Base-by-base conservation (phyloP, 2,888 invertebrate genomes). In the Synergus umbraculus region DNA sequence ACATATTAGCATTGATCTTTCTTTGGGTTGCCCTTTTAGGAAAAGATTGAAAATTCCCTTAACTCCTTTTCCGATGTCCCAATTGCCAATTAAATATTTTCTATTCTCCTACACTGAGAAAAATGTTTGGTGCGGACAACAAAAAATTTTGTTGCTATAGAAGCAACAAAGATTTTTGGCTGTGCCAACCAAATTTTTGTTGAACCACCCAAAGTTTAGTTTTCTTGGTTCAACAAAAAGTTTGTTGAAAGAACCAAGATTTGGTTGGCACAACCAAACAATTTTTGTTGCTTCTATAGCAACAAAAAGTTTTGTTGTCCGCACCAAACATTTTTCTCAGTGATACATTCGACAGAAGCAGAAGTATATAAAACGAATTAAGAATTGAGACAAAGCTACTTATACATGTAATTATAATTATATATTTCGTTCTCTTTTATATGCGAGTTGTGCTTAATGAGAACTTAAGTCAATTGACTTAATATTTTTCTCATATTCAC, bases 1-100 rank as follows among this genome's bases (percentile, higher is more conserved):
- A 58, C 22, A 46, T 29, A 69, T 37, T 58, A 37, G 54, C 54
- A 73, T 73, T 60, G 54, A 18, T 54, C 54, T 69, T 49, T 67
- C 43, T 46, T n/a, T 54, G 54, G 54, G 49, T 58, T 73, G 2
- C 37, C 37, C 54, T 54, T 41, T 54, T 37, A 37, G 12, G 29
- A 15, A 54, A 73, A 73, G 12, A 5, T 10, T 13, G 2, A 29
- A 29, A 63, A 63, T 13, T 12, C 29, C 22, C 13, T 63, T 13
- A 63, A 12, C 63, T 13, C 13, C 18, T 60, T 60, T 22, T 54
- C n/a, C 2, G 2, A n/a, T 2, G 2, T 5, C 1, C n/a, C 5
- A 9, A 54, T n/a, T 54, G 54, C 0, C 9, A 54, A n/a, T 8
- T 8, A n/a, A 54, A 54, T 54, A 54, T 54, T 54, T 37, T 7